Conservation (phyloP, 2,888 invertebrate genomes). For the Ctena decussata region DNA sequence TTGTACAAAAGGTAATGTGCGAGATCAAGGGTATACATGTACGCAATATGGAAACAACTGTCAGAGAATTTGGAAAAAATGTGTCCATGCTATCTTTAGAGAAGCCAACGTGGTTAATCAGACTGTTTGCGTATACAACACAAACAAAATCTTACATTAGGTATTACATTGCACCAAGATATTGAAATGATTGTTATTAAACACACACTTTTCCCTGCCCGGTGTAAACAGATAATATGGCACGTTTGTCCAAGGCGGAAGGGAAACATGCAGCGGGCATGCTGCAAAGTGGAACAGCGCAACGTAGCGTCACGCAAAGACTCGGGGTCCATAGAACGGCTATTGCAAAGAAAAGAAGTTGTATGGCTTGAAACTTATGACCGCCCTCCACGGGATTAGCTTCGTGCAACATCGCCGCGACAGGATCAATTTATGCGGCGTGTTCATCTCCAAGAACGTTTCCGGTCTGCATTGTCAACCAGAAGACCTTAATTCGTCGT, state of each 20-base stretch:
- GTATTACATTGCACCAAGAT: too few species aligned
- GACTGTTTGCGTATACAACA: too few species aligned
- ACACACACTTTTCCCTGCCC: too few species aligned
- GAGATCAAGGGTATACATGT: too few species aligned
- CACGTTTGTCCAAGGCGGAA: background rate
- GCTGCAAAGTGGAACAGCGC: background rate
- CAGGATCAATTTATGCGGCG: conserved; percentile 14
- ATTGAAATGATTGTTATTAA: too few species aligned
- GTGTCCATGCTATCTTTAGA: too few species aligned
- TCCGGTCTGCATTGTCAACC: background rate
- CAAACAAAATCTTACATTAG: too few species aligned
- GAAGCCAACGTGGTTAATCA: too few species aligned
- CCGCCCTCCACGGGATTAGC: background rate
- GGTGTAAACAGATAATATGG: too few species aligned
- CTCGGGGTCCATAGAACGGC: background rate
- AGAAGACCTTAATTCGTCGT: background rate
- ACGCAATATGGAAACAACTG: too few species aligned
- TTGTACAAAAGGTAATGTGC: too few species aligned
- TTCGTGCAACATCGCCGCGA: background rate
- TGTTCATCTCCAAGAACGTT: background rate
- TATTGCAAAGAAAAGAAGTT: background rate
- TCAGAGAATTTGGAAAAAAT: too few species aligned
- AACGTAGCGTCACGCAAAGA: background rate
- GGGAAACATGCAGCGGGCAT: background rate
- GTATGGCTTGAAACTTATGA: background rate